Evolutionary conservation across 1,140 invertebrate species (phyloP), one percentile per base, ranked within the genome.

Genomic region (Euura lappo): DNA sequence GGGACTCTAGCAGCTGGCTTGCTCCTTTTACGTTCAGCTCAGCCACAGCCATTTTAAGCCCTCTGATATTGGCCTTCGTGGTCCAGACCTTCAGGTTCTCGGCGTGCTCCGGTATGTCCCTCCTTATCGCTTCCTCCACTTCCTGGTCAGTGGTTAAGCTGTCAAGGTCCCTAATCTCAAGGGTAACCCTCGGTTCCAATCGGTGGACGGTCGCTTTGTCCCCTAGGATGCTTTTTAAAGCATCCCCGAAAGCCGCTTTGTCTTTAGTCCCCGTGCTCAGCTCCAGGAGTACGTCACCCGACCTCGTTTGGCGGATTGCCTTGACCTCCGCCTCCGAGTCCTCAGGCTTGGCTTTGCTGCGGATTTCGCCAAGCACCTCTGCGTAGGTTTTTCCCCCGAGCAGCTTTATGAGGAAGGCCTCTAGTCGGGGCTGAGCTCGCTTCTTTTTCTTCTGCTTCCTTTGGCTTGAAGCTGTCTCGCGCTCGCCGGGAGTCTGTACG

Each of bases 221-320:
- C 47, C 47, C 47, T 51, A 51, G 44, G 45, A 13, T 10, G 69
- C 72, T 11, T 44, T 44, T 70, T 3, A 13, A 43, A 66, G 47
- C 44, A 2, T 65, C 45, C 2, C 13, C 13, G 44, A 74, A 45
- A 7, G 5, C 65, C 1, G 7, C 8, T 66, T 45, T 46, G 2
- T n/a, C 7, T 6, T 74, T 46, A 6, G 10, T 13, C 42, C 8
- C 43, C 28, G 28, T 28, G 28, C 28, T 1, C 44, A 74, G 73
- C 69, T 74, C 73, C 4, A 74, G 6, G 42, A 71, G 69, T 4
- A 74, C 64, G 8, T 74, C 69, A 4, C 73, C 73, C 2, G 6
- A 67, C 28, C 45, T n/a, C 2, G 69, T 74, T 64, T 45, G 3
- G 11, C 69, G 60, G 5, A 74, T 71, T n/a, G 43, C 42, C 11